These are phyloP conservation scores for Pomatorhinus ruficollis DNA, from an alignment of 2,113 vertebrate genomes.

Conservation along the genomic window DNA sequence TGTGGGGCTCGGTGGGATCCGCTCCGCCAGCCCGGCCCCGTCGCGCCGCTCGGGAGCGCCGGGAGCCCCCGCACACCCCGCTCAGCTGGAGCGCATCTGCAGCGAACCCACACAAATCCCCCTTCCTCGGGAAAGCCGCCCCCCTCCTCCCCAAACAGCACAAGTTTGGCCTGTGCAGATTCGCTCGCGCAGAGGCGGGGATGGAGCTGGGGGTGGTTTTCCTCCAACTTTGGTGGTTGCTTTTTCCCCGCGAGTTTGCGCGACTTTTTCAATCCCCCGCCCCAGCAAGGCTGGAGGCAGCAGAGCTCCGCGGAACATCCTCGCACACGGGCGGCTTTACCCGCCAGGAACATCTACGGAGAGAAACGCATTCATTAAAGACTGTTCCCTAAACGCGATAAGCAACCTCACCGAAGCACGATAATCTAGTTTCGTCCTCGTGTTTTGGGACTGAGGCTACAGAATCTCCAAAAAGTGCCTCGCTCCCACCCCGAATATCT, in stretches of 20 bases:
- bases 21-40: neutral
- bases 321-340: neutral
- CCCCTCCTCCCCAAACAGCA: neutral
- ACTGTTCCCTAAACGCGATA: neutral
- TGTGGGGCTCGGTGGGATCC: slow-evolving; percentile 34
- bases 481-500: neutral
- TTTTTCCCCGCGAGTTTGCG: neutral
- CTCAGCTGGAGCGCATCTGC: neutral
- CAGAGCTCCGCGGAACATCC: neutral
- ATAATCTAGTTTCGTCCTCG: neutral
- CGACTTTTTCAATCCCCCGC: neutral
- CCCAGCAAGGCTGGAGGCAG: neutral
- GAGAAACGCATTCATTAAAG: neutral
- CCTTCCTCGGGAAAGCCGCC: neutral
- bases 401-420: neutral
- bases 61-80: neutral
- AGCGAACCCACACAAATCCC: neutral
- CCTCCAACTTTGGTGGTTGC: neutral
- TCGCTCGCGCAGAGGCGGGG: neutral
- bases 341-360: neutral
- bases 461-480: neutral
- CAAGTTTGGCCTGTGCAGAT: slow-evolving; percentile 4
- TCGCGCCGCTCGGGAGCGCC: neutral
- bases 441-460: neutral
- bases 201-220: neutral